Conservation (phyloP, 2,888 invertebrate genomes). For the Harpalus rufipes region DNA sequence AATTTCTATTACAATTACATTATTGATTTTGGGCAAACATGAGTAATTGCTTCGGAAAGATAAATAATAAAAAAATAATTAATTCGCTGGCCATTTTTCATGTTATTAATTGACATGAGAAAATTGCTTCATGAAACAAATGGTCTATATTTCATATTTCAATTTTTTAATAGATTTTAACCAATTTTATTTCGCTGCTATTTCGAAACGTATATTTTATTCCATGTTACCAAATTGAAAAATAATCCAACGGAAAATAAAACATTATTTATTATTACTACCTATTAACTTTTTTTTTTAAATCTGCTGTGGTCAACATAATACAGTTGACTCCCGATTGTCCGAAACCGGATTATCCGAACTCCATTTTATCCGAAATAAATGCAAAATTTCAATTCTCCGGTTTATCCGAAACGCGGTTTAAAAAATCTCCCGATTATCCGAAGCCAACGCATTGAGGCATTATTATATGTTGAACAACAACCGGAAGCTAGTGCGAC, state of each 20-base stretch:
- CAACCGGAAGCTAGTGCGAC: too few relatives aligned
- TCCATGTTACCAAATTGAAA: not conserved
- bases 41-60: not conserved
- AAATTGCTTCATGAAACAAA: constrained; percentile 2
- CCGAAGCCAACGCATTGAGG: too few relatives aligned
- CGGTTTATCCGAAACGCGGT: too few relatives aligned
- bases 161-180: not conserved
- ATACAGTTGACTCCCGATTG: too few relatives aligned
- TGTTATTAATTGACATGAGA: constrained; percentile 21
- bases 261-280: not conserved
- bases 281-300: too few relatives aligned
- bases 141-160: constrained; percentile 14
- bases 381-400: too few relatives aligned
- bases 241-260: not conserved
- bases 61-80: constrained; percentile 5
- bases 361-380: too few relatives aligned
- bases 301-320: too few relatives aligned
- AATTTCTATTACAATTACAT: not conserved
- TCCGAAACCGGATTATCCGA: too few relatives aligned
- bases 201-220: not conserved
- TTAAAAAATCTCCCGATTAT: too few relatives aligned
- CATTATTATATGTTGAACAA: too few relatives aligned
- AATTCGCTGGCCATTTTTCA: not conserved
- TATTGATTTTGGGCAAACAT: not conserved
- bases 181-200: not conserved